These are phyloP conservation scores for Troides aeacus DNA, from an alignment of 2,888 invertebrate species.

Conservation along the genomic window DNA sequence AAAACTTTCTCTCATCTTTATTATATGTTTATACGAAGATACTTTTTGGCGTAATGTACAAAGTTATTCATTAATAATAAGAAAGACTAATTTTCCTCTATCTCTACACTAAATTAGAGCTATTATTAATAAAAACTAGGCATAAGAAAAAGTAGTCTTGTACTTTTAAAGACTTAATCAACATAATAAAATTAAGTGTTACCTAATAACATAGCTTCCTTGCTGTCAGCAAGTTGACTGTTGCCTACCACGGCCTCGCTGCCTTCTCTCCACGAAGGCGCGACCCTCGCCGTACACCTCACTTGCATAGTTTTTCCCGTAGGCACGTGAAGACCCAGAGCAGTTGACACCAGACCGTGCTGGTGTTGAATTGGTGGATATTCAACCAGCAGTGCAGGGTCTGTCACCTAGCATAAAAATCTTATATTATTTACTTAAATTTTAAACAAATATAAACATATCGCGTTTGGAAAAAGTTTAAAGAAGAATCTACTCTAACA, in stretches of 20 bases:
- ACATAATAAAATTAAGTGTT: conserved; percentile 30
- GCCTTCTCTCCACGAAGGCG: conserved; percentile 72
- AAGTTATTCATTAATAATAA: no score
- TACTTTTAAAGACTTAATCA: no score
- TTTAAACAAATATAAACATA: background rate
- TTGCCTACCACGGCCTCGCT: conserved; percentile 73
- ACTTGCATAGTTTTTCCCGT: conserved; percentile 70
- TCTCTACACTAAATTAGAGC: no score
- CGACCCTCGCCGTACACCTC: conserved; percentile 67
- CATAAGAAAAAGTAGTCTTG: no score
- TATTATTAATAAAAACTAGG: no score
- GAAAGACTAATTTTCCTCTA: no score
- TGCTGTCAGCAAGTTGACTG: conserved; percentile 70
- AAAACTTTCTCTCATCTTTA: no score
- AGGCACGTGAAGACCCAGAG: conserved; percentile 67
- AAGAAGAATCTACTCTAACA: background rate
- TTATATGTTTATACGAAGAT: no score
- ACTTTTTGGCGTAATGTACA: no score
- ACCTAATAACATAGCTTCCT: conserved; percentile 75
- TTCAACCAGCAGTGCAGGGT: conserved; percentile 61
- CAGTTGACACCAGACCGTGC: conserved; percentile 67
- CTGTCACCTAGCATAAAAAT: conserved; percentile 54
- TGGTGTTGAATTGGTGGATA: conserved; percentile 68
- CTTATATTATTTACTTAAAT: background rate
- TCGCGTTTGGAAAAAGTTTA: background rate